These are phyloP conservation scores for Hedya salicella DNA, from an alignment of 2,888 invertebrate species.

Conservation along the genomic window DNA sequence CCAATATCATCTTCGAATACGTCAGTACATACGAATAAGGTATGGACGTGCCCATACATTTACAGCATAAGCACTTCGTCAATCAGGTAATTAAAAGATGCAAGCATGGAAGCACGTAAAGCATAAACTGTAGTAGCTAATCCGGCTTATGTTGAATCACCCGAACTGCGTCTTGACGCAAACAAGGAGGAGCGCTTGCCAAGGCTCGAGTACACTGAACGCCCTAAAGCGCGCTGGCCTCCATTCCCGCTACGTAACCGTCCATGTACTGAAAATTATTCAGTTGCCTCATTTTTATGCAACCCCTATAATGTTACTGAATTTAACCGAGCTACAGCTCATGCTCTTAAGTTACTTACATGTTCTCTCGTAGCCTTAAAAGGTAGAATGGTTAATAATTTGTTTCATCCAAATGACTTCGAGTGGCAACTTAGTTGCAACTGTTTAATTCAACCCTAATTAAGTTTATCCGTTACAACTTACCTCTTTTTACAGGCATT, in stretches of 20 bases:
- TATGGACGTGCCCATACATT: too few relatives aligned
- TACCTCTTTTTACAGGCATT: constrained; percentile 42
- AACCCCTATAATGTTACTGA: neutral
- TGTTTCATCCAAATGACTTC: constrained; percentile 36
- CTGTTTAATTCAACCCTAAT: constrained; percentile 43
- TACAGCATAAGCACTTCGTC: neutral
- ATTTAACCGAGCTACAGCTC: neutral
- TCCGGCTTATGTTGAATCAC: constrained; percentile 2
- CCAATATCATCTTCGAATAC: too few relatives aligned
- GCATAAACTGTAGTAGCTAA: neutral
- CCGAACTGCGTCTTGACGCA: neutral
- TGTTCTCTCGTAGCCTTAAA: constrained; percentile 20
- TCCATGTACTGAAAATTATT: constrained; percentile 10
- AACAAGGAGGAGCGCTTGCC: neutral
- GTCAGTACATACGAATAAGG: too few relatives aligned
- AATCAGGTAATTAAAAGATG: neutral
- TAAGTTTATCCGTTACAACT: constrained; percentile 43
- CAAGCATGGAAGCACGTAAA: neutral
- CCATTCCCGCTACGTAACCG: constrained; percentile 10
- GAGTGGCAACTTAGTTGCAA: constrained; percentile 36
- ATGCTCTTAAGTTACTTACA: constrained; percentile 17
- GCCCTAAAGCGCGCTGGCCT: constrained; percentile 1
- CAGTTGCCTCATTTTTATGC: constrained; percentile 9
- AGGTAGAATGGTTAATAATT: constrained; percentile 36
- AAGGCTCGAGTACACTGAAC: constrained; percentile 20